Base-by-base conservation (phyloP, 1,140 invertebrate species). In the Philaenus spumarius region DNA sequence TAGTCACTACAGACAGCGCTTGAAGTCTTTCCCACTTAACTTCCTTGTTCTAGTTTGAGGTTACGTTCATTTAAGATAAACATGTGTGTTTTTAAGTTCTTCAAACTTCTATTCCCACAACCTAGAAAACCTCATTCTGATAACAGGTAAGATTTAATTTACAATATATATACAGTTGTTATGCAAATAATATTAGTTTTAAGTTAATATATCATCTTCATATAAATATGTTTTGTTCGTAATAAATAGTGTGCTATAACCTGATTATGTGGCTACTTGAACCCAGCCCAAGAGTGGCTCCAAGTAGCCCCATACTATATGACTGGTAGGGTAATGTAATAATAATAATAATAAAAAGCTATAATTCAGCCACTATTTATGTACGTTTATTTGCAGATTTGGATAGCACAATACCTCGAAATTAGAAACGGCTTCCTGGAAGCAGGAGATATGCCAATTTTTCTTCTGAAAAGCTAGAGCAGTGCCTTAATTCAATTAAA, bases 381-480 rank as follows among this genome's bases (percentile, higher is more conserved):
- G 23, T 7, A 9, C 24, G 15, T 26, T 51, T 51, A n/a, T 30
- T 35, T 24, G 3, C 22, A 24, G 22, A 30, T 9, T 7, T 34
- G 3, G 30, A 4, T 35, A 11, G 30, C n/a, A 51, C 23, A 35
- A 51, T 34, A 17, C 4, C 7, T 34, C 30, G 54, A 42, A 45
- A 45, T 7, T 55, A 55, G 14, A 55, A 55, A 43, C 45, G 53
- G 5, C 12, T 47, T 20, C 54, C 54, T 55, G 60, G 60, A 22
- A 43, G 42, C 45, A 51, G 60, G 30, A 26, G n/a, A 30, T 63
- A 60, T 42, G 53, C 46, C 15, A 56, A 63, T 43, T 57, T 60
- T 48, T 17, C 51, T n/a, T 15, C 23, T 34, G 37, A 61, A 17
- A 55, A 56, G 24, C 20, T 61, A 22, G 2, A 52, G 34, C n/a